Evolutionary conservation across 1,140 invertebrate genomes (phyloP).

Genomic region (Cyclina sinensis): DNA sequence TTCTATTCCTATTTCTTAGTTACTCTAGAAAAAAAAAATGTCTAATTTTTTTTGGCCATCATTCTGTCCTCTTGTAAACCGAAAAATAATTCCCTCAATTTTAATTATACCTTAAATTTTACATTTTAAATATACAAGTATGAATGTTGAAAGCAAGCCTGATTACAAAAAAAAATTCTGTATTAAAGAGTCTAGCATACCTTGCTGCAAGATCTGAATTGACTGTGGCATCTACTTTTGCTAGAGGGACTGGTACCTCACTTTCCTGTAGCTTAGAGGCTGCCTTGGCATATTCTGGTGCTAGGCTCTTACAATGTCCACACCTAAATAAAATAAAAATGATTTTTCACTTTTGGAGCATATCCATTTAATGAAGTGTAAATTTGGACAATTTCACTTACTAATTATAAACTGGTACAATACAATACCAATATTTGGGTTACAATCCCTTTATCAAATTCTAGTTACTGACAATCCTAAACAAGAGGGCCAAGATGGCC

Average conservation of each 20-base stretch:
- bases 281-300: slow-evolving; percentile 98
- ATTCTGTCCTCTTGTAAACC: too few relatives aligned
- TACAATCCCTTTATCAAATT: neutral
- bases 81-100: too few relatives aligned
- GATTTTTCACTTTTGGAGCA: neutral
- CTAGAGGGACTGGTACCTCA: slow-evolving; percentile 86
- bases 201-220: slow-evolving; percentile 86
- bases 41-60: too few relatives aligned
- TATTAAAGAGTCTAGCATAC: too few relatives aligned
- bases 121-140: too few relatives aligned
- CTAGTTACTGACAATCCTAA: too few relatives aligned
- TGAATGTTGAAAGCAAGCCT: too few relatives aligned
- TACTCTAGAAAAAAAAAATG: too few relatives aligned
- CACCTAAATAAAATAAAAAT: slow-evolving; percentile 87
- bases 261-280: slow-evolving; percentile 93
- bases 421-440: neutral
- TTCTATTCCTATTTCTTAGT: too few relatives aligned
- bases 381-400: neutral
- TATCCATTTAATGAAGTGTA: neutral
- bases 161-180: too few relatives aligned
- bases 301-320: slow-evolving; percentile 98
- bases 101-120: too few relatives aligned
- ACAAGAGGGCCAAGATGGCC: too few relatives aligned
- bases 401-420: neutral
- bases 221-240: slow-evolving; percentile 88